Evolutionary conservation across 2,888 invertebrate genomes (phyloP), one percentile per base, ranked within the genome.

Genomic region (Metacarcinus magister): DNA sequence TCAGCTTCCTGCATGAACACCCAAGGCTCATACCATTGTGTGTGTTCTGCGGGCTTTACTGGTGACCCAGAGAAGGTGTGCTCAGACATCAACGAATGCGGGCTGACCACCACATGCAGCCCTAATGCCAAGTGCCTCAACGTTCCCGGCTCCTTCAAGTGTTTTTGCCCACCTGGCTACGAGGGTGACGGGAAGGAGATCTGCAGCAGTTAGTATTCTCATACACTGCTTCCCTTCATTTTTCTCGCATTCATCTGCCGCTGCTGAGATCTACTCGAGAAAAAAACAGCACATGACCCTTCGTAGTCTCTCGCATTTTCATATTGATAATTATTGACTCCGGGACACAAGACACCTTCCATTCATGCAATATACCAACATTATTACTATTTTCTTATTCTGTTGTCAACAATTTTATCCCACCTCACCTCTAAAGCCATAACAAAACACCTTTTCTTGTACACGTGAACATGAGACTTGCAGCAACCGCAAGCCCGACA

Each of bases 1-100:
- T 99, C 99, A 96, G 99, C 99, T 0, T 98, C 99, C 95, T 99
- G 99, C 97, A 98, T 98, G 97, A 99, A 99, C 97, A 98, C 98
- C 97, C 98, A 98, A 0, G 99, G 99, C 8, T 98, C 98, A 60
- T 99, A 98, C 97, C 98, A 98, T 92, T 99, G 99, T 97, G 98
- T 99, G 97, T 99, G 99, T 97, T 99, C 99, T 0, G 98, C 98
- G 91, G 97, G 97, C 89, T 97, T 97, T 95, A 98, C 98, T 60
- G 97, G 97, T 23, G 99, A 99, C 97, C 98, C 99, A n/a, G 39
- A 28, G 23, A 60, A 92, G 48, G 43, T 87, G 43, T 97, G 97
- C 94, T 97, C 98, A 97, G 98, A 98, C 98, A 98, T 98, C 97
- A 98, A 99, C 98, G 98, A 98, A 97, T 98, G 98, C 97, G 98